phyloP scores from a whole-genome alignment of 1,140 invertebrate species.

The Cydia amplana region DNA sequence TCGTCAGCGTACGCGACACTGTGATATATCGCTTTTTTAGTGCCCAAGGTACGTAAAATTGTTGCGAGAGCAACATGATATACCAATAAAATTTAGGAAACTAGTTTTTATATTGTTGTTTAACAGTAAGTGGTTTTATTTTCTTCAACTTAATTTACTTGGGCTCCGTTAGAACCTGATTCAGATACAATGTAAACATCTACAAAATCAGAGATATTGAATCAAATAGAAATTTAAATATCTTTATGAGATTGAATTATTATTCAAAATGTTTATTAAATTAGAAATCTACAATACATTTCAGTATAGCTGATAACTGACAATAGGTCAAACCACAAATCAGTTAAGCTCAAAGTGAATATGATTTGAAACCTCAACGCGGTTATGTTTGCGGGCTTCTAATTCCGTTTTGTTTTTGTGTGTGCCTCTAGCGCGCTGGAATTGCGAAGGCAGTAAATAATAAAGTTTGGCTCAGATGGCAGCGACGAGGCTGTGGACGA shows the following conservation, averaged over 20 bases:
- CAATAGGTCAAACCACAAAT: neutral
- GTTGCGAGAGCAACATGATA: neutral
- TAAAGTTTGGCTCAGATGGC: slow-evolving; percentile 29
- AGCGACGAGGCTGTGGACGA: neutral
- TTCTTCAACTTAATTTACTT: no score
- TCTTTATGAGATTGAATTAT: no score
- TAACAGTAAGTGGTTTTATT: no score
- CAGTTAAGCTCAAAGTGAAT: slow-evolving; percentile 25
- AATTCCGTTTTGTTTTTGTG: slow-evolving; percentile 16
- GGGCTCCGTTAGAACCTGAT: no score
- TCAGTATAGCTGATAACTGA: neutral
- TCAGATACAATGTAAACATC: no score
- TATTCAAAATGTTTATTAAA: no score
- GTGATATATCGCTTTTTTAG: slow-evolving; percentile 20
- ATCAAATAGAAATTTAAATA: no score
- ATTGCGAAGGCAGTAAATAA: slow-evolving; percentile 14
- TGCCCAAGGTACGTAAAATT: slow-evolving; percentile 5
- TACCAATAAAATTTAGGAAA: neutral
- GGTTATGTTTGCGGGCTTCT: slow-evolving; percentile 12
- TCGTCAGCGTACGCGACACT: slow-evolving; percentile 19
- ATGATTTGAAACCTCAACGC: neutral
- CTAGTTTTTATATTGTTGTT: no score
- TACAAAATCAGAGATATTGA: no score
- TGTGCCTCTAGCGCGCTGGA: neutral
- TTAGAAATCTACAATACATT: no score